Base-by-base conservation (phyloP, 2,888 invertebrate genomes). In the Lordiphosa fenestrarum region DNA sequence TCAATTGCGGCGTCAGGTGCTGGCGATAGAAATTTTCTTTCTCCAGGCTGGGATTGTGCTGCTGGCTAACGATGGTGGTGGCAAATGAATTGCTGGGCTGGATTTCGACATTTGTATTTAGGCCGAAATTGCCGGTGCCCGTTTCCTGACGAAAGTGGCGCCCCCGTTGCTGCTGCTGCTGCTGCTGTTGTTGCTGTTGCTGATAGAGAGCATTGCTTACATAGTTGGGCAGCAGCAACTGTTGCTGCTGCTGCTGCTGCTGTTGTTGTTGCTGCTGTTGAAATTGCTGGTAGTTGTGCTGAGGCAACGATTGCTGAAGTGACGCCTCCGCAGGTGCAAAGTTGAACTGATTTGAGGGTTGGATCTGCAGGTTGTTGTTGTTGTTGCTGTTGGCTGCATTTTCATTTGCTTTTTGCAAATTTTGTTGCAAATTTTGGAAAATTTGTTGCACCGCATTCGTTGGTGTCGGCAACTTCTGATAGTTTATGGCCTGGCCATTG, bases 121-220 rank as follows among this genome's bases (percentile, higher is more conserved):
- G 80, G 4, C 93, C 93, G 60, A 93, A 92, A 82, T 94, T 94
- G 3, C 93, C 93, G 2, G 92, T 91, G 59, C 87, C 90, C 54
- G 82, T 58, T 58, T 93, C 93, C 73, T 92, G 92, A 6, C 92
- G 90, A 78, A 92, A 91, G 41, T 91, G 89, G 44, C 92, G 66
- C 48, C 88, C 73, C 53, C 90, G 85, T 33, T 90, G 87, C 49
- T 87, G 88, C 25, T 25, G 25, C 13, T 19, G 85, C 33, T 90
- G 87, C 49, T 87, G 88, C 25, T 25, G 25, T 12, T 19, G 15
- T 15, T 81, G 83, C 7, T 80, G 87, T 36, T 83, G 83, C 12
- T 71, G 75, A 15, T 69, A 82, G 23, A 86, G 71, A 40, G 81
- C 80, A 69, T 77, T 81, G 56, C 71, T 84, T 25, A 85, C 81